phyloP scores from a whole-genome alignment of 2,113 vertebrate genomes.

The Epinephelus lanceolatus region DNA sequence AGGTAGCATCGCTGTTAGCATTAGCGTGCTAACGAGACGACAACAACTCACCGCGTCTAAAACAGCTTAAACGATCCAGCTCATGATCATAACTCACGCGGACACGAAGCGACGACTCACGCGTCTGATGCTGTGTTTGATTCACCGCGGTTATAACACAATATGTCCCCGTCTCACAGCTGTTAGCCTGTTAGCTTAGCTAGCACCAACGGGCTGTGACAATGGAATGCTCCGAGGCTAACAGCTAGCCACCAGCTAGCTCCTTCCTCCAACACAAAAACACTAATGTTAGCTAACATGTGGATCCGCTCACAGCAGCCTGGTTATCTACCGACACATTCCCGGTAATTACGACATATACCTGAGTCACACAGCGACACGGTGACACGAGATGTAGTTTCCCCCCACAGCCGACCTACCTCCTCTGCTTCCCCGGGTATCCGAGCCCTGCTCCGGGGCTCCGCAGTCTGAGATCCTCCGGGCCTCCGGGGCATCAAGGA shows the following conservation, averaged over 20 bases:
- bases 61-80: background rate
- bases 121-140: rapidly evolving
- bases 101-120: rapidly evolving
- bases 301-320: background rate
- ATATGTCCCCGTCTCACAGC: rapidly evolving
- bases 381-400: background rate
- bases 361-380: no score
- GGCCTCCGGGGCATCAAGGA: conserved; percentile 69
- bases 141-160: rapidly evolving
- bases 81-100: rapidly evolving
- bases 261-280: conserved; percentile 38
- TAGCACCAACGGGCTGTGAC: conserved; percentile 61
- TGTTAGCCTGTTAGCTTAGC: conserved; percentile 46
- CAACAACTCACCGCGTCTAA: background rate
- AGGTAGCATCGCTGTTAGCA: conserved; percentile 36
- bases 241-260: conserved; percentile 50
- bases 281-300: background rate
- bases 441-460: conserved; percentile 65
- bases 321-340: background rate
- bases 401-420: conserved; percentile 58
- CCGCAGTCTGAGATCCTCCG: conserved; percentile 59
- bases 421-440: conserved; percentile 62
- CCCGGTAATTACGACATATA: rapidly evolving
- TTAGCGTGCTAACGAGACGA: conserved; percentile 55
- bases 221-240: conserved; percentile 77